Evolutionary conservation across 2,113 vertebrate species (phyloP).

Genomic region (Cynoglossus semilaevis): DNA sequence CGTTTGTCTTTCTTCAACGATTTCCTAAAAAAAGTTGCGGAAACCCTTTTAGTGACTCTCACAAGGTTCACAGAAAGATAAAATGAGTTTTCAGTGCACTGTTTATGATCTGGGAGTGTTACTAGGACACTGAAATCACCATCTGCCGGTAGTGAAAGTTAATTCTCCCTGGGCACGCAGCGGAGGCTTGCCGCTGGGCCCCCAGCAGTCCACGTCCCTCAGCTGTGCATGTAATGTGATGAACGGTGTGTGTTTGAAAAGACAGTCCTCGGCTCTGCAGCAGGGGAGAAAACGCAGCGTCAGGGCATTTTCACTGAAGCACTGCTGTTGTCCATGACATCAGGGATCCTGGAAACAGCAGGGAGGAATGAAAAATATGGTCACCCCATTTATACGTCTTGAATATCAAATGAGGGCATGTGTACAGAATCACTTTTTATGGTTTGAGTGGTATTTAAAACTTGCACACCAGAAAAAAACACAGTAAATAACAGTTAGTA

Average conservation of each 20-base stretch:
- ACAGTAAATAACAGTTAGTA: not conserved
- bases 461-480: not conserved
- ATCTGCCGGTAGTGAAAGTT: slow-evolving; percentile 62
- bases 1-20: too few relatives aligned
- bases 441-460: not conserved
- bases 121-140: slow-evolving; percentile 47
- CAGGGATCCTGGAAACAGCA: slow-evolving; percentile 16
- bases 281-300: slow-evolving; percentile 51
- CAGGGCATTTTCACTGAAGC: slow-evolving; percentile 51
- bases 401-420: not conserved
- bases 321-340: slow-evolving; percentile 46
- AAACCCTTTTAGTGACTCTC: not conserved
- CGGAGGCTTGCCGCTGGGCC: slow-evolving; percentile 12
- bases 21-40: not conserved
- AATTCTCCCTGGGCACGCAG: slow-evolving; percentile 38
- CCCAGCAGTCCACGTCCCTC: slow-evolving; percentile 14
- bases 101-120: slow-evolving; percentile 47
- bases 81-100: slow-evolving; percentile 38
- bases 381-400: not conserved
- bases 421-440: too few relatives aligned
- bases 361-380: not conserved
- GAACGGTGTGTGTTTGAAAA: slow-evolving; percentile 37
- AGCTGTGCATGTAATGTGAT: slow-evolving; percentile 44
- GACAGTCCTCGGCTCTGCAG: slow-evolving; percentile 31
- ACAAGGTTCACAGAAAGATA: slow-evolving; percentile 23